phyloP scores from a whole-genome alignment of 1,140 invertebrate species.

The Pseudobourletiella spinata region DNA sequence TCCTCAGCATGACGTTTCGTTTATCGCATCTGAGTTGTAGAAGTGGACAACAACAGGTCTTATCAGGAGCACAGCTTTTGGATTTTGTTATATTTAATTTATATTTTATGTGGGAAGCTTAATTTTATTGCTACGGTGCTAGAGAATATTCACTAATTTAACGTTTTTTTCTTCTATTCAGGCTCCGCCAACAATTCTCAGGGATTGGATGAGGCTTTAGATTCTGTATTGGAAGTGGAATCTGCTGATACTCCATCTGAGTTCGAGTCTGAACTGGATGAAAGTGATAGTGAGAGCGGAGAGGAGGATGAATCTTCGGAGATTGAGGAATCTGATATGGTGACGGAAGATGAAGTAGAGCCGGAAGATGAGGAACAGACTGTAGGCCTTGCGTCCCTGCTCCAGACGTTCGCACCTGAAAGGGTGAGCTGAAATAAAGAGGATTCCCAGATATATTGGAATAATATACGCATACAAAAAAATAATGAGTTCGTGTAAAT shows the following conservation, averaged over 20 bases:
- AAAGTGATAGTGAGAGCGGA: conserved; percentile 37
- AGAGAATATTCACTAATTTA: no score
- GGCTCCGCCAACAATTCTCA: no score
- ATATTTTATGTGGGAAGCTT: no score
- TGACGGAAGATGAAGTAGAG: conserved; percentile 39
- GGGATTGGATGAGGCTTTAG: neutral
- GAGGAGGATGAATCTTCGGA: conserved; percentile 42
- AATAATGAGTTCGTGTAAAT: no score
- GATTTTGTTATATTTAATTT: no score
- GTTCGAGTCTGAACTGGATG: conserved; percentile 54
- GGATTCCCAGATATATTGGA: no score
- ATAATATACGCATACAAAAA: no score
- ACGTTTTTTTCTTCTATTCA: no score
- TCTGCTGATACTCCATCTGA: neutral
- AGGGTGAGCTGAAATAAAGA: conserved; percentile 14
- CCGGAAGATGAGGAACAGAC: conserved; percentile 46
- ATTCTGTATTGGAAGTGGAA: neutral
- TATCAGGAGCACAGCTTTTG: no score
- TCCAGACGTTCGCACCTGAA: conserved; percentile 39
- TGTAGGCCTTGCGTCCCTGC: conserved; percentile 52
- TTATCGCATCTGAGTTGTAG: neutral
- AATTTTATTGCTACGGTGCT: no score
- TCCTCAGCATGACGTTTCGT: neutral
- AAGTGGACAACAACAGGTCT: neutral
- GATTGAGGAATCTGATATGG: conserved; percentile 33